Evolutionary conservation across 2,113 vertebrate species (phyloP).

Genomic region (Pseudopodoces humilis): DNA sequence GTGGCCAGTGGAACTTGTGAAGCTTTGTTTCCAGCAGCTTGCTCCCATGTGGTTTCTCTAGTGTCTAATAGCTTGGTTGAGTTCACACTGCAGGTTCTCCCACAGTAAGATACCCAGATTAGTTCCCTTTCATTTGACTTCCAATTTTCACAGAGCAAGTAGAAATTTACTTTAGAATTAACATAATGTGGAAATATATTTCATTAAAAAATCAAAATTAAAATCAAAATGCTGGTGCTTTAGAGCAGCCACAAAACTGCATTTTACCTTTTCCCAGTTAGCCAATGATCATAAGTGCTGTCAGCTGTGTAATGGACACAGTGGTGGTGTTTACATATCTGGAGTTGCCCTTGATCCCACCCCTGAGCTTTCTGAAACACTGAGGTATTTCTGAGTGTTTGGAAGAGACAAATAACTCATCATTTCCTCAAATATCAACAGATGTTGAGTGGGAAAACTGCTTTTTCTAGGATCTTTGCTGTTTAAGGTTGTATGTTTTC

Average conservation of each 20-base stretch:
- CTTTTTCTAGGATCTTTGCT: background rate
- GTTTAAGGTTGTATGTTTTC: background rate
- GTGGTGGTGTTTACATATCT: background rate
- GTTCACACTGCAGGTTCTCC: conserved; percentile 37
- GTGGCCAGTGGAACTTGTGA: conserved; percentile 48
- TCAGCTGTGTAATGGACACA: background rate
- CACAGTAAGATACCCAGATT: conserved; percentile 40
- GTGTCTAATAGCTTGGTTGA: conserved; percentile 50
- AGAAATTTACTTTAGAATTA: conserved; percentile 22
- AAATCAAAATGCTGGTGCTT: background rate
- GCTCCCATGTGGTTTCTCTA: conserved; percentile 40
- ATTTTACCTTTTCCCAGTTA: conserved; percentile 10
- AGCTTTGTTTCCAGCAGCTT: conserved; percentile 29
- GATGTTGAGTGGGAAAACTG: background rate
- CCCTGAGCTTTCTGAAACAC: background rate
- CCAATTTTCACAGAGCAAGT: conserved; percentile 4
- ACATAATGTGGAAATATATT: background rate
- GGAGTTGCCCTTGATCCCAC: background rate
- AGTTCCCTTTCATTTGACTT: conserved; percentile 57
- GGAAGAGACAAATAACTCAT: background rate
- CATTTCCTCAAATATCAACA: background rate
- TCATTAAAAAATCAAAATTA: background rate
- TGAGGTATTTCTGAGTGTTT: background rate
- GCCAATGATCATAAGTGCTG: background rate
- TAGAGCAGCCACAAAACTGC: background rate